Conservation (phyloP, 2,888 invertebrate species). For the Ochropleura leucogaster region DNA sequence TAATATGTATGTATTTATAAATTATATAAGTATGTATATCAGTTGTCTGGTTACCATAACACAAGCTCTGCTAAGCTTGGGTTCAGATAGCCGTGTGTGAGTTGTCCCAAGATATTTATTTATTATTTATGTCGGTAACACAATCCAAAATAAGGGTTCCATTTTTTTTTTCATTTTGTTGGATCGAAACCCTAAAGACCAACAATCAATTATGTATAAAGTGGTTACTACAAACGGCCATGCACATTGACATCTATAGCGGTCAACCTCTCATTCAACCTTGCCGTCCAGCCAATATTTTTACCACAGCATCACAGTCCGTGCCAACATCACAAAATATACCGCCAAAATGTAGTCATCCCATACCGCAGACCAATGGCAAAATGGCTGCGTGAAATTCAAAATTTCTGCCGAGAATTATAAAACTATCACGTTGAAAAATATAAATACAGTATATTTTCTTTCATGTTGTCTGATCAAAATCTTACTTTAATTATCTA, state of each 20-base stretch:
- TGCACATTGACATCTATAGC: not conserved
- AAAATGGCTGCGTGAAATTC: not conserved
- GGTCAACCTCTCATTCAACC: not conserved
- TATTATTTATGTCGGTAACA: no score
- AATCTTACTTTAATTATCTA: not conserved
- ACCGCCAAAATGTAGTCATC: conserved; percentile 12
- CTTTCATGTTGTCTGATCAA: not conserved
- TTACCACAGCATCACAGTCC: not conserved
- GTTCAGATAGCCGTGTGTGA: no score
- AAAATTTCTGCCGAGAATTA: not conserved
- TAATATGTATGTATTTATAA: no score
- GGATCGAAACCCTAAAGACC: no score
- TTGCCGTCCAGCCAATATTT: conserved; percentile 18
- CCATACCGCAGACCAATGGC: not conserved
- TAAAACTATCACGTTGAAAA: not conserved
- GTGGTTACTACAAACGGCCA: not conserved
- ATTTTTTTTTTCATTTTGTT: no score
- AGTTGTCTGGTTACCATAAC: no score
- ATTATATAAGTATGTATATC: no score
- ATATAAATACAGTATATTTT: not conserved
- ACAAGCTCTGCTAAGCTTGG: no score
- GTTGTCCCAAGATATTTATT: no score
- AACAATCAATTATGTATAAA: no score
- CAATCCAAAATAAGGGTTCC: no score
- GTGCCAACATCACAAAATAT: conserved; percentile 22